Conservation (phyloP, 2,797 vertebrate species). For the Scolopax rusticola region DNA sequence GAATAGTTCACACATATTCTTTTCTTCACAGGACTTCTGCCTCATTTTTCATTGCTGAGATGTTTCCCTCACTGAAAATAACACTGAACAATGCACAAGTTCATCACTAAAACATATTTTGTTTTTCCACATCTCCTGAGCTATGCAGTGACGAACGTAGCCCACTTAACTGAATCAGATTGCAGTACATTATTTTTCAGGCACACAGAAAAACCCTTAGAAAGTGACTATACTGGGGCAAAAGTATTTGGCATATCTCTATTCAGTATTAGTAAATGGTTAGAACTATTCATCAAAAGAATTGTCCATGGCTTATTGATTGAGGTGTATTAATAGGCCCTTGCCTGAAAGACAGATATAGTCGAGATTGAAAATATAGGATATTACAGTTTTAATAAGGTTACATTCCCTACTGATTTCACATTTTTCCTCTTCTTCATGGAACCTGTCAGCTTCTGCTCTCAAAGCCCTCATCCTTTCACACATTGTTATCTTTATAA, state of each 20-base stretch:
- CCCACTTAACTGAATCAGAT: background rate
- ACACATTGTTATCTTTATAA: constrained; percentile 78
- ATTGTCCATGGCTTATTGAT: constrained; percentile 3
- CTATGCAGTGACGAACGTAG: background rate
- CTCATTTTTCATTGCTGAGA: background rate
- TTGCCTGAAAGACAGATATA: constrained; percentile 5
- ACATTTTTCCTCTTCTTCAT: background rate
- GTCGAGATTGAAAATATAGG: background rate
- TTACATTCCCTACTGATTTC: constrained; percentile 29
- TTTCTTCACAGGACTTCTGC: background rate
- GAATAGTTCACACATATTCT: background rate
- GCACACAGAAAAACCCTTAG: background rate
- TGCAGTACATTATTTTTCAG: background rate
- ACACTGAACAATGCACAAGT: background rate
- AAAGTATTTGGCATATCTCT: background rate
- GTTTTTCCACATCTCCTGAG: background rate
- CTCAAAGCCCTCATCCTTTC: constrained; percentile 64
- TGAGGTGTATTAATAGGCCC: constrained; percentile 34
- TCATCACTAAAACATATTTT: background rate
- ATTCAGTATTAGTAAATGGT: background rate
- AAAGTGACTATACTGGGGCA: background rate
- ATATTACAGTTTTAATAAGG: constrained; percentile 52
- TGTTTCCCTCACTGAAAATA: background rate
- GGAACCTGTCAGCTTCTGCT: constrained; percentile 48
- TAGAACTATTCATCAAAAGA: background rate